These are phyloP conservation scores for Callipepla californica DNA, from an alignment of 2,113 vertebrate species.

Conservation along the genomic window DNA sequence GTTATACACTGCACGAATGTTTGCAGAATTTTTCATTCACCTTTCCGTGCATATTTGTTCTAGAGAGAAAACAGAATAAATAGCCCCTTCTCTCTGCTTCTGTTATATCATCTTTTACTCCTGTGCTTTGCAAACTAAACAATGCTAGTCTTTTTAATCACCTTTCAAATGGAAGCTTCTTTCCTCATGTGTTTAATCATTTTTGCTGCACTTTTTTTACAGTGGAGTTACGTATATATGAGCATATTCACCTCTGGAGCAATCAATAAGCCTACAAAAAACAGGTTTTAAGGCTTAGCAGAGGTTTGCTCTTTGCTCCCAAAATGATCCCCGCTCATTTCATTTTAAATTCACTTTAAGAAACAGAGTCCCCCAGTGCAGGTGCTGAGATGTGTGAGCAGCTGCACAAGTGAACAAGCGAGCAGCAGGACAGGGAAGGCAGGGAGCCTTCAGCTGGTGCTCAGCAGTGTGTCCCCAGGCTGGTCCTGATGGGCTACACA, in stretches of 20 bases:
- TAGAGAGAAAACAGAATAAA: conserved; percentile 53
- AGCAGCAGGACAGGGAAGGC: background rate
- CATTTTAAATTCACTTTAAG: background rate
- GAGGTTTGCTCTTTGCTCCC: conserved; percentile 6
- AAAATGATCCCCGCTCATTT: background rate
- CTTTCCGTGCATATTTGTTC: conserved; percentile 24
- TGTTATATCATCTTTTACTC: conserved; percentile 44
- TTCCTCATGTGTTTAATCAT: conserved; percentile 64
- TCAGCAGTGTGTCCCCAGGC: background rate
- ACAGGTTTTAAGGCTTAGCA: background rate
- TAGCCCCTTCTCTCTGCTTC: conserved; percentile 24
- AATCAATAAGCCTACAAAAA: background rate
- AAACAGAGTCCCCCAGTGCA: background rate
- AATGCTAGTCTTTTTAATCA: conserved; percentile 44
- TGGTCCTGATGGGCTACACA: background rate
- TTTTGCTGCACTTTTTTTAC: background rate
- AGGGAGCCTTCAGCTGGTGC: background rate
- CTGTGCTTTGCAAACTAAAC: conserved; percentile 61
- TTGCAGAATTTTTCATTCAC: conserved; percentile 41
- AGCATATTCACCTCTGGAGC: background rate
- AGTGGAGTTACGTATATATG: background rate
- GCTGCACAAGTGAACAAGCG: background rate
- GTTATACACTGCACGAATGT: conserved; percentile 15
- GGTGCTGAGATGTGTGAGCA: background rate
- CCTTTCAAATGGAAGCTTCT: conserved; percentile 43